Conservation (phyloP, 1,140 invertebrate species). For the Coenobita brevimanus region DNA sequence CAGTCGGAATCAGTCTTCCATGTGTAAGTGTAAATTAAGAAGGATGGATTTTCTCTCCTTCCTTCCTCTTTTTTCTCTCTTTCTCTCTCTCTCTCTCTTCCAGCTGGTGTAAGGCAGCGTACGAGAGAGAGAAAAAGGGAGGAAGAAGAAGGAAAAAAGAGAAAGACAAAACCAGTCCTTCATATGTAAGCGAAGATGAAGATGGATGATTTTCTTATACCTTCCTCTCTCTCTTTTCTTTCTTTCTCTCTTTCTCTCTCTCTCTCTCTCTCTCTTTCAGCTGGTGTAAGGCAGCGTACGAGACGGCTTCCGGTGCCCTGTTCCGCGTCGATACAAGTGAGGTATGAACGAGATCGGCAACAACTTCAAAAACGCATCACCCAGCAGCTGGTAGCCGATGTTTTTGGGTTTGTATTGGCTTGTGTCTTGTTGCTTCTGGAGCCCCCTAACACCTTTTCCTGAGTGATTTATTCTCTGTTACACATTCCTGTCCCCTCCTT, state of each 20-base stretch:
- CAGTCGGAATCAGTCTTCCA: too few species aligned
- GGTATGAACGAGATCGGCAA: slow-evolving; percentile 58
- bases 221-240: not conserved
- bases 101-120: too few species aligned
- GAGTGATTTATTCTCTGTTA: not conserved
- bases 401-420: slow-evolving; percentile 56
- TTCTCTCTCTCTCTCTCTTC: not conserved
- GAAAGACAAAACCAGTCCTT: too few species aligned
- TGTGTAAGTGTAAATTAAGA: too few species aligned
- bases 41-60: not conserved
- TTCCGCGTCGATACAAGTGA: slow-evolving; percentile 49
- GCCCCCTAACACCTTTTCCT: not conserved
- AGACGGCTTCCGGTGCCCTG: slow-evolving; percentile 41
- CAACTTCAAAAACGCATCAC: slow-evolving; percentile 59
- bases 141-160: too few species aligned
- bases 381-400: slow-evolving; percentile 60
- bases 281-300: slow-evolving; percentile 56
- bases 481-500: too few species aligned
- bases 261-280: not conserved
- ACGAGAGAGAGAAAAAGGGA: too few species aligned
- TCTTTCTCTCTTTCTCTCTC: not conserved
- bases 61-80: not conserved
- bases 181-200: too few species aligned
- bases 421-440: slow-evolving; percentile 30
- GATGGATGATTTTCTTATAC: too few species aligned